Percentiles rank a stretch among this genome's conserved stretches.
phyloP scores from a whole-genome alignment of 2,888 invertebrate species.

The Eupeodes luniger region DNA sequence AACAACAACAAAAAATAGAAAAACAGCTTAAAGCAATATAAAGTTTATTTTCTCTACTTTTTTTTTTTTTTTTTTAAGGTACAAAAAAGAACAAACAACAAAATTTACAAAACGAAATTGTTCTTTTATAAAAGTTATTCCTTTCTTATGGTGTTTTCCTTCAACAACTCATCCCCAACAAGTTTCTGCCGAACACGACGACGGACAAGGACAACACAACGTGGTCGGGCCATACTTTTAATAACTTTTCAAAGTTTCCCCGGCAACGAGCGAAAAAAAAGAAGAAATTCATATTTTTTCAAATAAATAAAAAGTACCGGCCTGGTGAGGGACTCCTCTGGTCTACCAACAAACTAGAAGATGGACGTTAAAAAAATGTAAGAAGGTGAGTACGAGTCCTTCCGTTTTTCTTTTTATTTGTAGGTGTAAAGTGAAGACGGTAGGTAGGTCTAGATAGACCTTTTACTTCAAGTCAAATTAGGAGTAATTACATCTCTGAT shows the following conservation, averaged over 20 bases:
- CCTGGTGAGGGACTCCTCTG: background rate
- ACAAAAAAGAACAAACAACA: background rate
- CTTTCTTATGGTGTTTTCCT: conserved; percentile 21
- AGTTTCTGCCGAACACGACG: conserved; percentile 33
- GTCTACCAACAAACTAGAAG: background rate
- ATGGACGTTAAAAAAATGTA: background rate
- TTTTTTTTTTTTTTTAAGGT: background rate
- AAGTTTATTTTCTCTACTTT: conserved; percentile 6
- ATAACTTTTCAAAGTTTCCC: conserved; percentile 50
- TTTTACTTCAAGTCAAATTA: conserved; percentile 46
- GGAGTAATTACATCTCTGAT: conserved; percentile 46
- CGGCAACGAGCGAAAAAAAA: background rate
- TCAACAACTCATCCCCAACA: background rate
- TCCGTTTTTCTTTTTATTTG: background rate
- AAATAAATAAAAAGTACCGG: conserved; percentile 41
- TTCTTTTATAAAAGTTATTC: conserved; percentile 46
- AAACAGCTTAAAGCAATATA: conserved; percentile 59
- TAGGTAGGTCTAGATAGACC: background rate
- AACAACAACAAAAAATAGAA: background rate
- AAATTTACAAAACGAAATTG: conserved; percentile 2
- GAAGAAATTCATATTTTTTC: conserved; percentile 23
- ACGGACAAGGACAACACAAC: no score
- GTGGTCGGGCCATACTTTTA: conserved; percentile 6
- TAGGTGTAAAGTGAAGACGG: background rate
- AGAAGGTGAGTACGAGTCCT: background rate